Evolutionary conservation across 2,888 invertebrate species (phyloP).

Genomic region (Lithophane ornitopus): DNA sequence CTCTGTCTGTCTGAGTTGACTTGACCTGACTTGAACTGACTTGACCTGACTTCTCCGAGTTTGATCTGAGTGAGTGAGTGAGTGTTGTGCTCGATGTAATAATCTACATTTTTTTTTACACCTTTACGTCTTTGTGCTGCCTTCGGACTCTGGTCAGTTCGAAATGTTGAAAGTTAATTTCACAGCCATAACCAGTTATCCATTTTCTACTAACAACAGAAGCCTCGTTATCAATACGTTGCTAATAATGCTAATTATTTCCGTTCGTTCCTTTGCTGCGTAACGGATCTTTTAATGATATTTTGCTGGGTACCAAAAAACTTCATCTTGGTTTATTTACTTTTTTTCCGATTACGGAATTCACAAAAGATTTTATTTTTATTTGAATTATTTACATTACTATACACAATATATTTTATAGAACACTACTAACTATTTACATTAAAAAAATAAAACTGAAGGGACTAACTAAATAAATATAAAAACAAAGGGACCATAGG

Average conservation of each 20-base stretch:
- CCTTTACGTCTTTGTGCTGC: background rate
- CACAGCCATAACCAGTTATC: slow-evolving; percentile 15
- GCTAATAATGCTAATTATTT: slow-evolving; percentile 53
- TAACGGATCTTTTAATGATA: slow-evolving; percentile 4
- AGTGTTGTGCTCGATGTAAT: too few relatives aligned
- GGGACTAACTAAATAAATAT: too few relatives aligned
- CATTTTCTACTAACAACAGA: slow-evolving; percentile 2
- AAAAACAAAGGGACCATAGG: too few relatives aligned
- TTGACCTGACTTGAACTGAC: too few relatives aligned
- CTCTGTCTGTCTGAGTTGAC: too few relatives aligned
- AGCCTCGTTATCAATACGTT: slow-evolving; percentile 37
- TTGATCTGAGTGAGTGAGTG: too few relatives aligned
- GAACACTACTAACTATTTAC: too few relatives aligned
- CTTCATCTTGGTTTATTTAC: background rate
- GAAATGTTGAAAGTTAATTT: slow-evolving; percentile 9
- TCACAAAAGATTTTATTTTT: background rate
- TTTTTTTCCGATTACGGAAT: background rate
- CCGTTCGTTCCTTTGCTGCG: slow-evolving; percentile 3
- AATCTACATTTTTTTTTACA: too few relatives aligned
- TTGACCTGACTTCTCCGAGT: too few relatives aligned
- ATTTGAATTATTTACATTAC: too few relatives aligned
- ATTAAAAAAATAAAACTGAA: too few relatives aligned
- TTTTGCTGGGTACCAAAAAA: background rate
- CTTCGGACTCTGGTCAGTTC: background rate
- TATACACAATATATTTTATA: too few relatives aligned